A percentile compares a stretch with the other conserved stretches of the same genome.
phyloP scores from a whole-genome alignment of 2,797 vertebrate species.

The Pogoniulus pusillus region DNA sequence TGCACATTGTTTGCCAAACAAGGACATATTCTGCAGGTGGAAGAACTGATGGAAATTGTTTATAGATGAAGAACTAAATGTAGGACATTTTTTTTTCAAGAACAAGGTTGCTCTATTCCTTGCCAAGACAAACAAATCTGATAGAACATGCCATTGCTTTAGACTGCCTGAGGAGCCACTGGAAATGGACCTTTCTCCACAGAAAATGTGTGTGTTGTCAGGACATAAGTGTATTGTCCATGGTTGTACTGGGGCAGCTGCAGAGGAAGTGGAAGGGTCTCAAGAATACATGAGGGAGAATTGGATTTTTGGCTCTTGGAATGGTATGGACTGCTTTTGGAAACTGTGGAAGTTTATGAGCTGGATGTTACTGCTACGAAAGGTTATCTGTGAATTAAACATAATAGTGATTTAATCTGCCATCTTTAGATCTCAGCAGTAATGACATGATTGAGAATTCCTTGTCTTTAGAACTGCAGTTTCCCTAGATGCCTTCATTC shows the following conservation, averaged over 20 bases:
- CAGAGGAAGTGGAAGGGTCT: conserved; percentile 54
- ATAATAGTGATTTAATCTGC: conserved; percentile 1
- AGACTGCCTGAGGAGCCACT: conserved; percentile 29
- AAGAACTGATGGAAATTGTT: conserved; percentile 61
- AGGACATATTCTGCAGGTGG: conserved; percentile 53
- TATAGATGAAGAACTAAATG: conserved; percentile 47
- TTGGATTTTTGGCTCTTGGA: conserved; percentile 45
- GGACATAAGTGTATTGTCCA: conserved; percentile 7
- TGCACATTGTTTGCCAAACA: conserved; percentile 57
- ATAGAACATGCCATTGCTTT: conserved; percentile 47
- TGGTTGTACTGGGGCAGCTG: conserved; percentile 46
- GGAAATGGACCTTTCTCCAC: conserved; percentile 8
- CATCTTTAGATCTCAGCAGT: neutral
- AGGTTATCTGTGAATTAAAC: conserved; percentile 36
- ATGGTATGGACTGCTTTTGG: conserved; percentile 8
- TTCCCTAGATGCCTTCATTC: conserved; percentile 5
- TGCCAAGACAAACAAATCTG: conserved; percentile 63
- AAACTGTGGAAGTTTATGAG: conserved; percentile 12
- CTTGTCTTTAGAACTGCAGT: neutral
- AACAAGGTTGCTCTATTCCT: conserved; percentile 24
- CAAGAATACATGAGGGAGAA: conserved; percentile 27
- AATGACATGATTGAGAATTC: neutral
- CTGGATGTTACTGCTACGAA: conserved; percentile 6
- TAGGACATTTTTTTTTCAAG: conserved; percentile 35
- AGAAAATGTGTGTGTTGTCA: conserved; percentile 33